Percentiles rank a stretch among this genome's conserved stretches.
Conservation (phyloP, 2,113 vertebrate species). For the Sturnus vulgaris region DNA sequence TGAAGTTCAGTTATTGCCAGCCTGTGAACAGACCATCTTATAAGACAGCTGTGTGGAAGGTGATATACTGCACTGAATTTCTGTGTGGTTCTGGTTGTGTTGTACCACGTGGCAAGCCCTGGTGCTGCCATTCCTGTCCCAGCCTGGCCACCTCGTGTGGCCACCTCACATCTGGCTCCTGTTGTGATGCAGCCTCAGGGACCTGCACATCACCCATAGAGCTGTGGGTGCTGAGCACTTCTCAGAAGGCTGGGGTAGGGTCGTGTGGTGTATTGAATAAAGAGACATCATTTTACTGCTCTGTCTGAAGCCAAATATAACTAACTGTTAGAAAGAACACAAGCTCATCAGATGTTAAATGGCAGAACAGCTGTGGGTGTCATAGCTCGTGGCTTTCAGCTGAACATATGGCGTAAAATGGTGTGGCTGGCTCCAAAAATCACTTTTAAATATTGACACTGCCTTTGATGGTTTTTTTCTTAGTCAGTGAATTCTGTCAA, state of each 20-base stretch:
- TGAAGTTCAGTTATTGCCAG: neutral
- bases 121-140: neutral
- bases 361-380: slow-evolving; percentile 55
- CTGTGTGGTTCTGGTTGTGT: neutral
- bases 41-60: neutral
- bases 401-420: neutral
- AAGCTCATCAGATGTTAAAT: slow-evolving; percentile 26
- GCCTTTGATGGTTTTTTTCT: slow-evolving; percentile 31
- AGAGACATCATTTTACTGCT: neutral
- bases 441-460: slow-evolving; percentile 27
- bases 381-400: slow-evolving; percentile 5
- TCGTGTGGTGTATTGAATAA: neutral
- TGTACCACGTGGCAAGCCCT: fast-evolving
- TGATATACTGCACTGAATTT: neutral
- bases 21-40: neutral
- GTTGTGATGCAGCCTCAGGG: neutral
- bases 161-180: neutral
- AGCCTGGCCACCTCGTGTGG: fast-evolving
- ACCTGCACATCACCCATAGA: fast-evolving
- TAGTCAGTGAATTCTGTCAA: neutral
- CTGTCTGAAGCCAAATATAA: slow-evolving; percentile 35
- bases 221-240: neutral
- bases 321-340: slow-evolving; percentile 25
- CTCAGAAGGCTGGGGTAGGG: neutral
- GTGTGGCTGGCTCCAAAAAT: slow-evolving; percentile 14